Evolutionary conservation across 2,888 invertebrate genomes (phyloP).

Genomic region (Lasius platythorax): DNA sequence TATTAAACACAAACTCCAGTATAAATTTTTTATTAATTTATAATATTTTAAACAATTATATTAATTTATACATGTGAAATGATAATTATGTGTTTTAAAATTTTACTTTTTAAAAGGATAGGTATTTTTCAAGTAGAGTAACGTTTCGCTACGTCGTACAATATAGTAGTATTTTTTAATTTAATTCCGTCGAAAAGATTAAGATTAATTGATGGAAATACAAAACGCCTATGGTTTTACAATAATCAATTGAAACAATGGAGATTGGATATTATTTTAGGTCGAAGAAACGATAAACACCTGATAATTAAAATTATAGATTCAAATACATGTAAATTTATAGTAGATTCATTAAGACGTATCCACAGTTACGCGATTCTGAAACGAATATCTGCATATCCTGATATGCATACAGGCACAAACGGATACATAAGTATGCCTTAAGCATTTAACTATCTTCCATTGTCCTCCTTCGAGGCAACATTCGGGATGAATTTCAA

Average conservation of each 20-base stretch:
- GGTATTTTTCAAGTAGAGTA: not conserved
- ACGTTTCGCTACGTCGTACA: not conserved
- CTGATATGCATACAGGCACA: constrained; percentile 10
- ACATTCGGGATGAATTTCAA: constrained; percentile 55
- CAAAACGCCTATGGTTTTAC: not conserved
- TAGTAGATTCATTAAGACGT: not conserved
- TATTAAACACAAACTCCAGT: not conserved
- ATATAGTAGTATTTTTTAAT: not conserved
- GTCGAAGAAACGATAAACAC: not conserved
- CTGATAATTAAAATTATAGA: not conserved
- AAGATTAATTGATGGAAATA: not conserved
- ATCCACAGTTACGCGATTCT: not conserved
- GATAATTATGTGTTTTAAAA: not conserved
- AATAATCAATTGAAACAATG: not conserved
- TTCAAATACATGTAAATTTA: constrained; percentile 6
- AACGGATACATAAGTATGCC: constrained; percentile 39
- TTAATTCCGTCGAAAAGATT: not conserved
- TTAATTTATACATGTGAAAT: not conserved
- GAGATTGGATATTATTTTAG: not conserved
- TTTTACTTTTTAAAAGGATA: not conserved
- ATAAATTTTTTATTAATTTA: not conserved
- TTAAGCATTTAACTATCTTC: constrained; percentile 52
- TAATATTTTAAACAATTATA: not conserved
- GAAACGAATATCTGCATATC: constrained; percentile 7
- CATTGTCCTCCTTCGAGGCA: constrained; percentile 60